Evolutionary conservation across 2,113 vertebrate genomes (phyloP).

Genomic region (Catagonus wagneri): DNA sequence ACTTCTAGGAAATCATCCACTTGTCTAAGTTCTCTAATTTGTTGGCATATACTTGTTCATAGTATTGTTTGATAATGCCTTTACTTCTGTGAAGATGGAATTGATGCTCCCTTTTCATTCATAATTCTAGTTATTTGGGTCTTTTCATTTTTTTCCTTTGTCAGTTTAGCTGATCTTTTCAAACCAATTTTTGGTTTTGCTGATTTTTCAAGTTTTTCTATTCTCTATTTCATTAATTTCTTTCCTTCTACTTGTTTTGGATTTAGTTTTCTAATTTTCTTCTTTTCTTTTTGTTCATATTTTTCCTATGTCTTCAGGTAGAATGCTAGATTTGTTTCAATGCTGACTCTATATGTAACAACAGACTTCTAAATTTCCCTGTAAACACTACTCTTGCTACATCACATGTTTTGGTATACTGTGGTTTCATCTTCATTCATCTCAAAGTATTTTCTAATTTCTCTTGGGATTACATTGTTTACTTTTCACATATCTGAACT

Average conservation of each 20-base stretch:
- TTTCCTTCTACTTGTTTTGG: not conserved
- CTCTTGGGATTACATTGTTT: not conserved
- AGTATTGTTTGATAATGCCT: not conserved
- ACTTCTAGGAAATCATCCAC: not conserved
- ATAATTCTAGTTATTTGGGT: constrained; percentile 24
- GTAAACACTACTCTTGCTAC: not conserved
- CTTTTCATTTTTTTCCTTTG: not conserved
- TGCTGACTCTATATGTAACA: not conserved
- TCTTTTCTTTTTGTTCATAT: no score
- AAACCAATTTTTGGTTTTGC: not conserved
- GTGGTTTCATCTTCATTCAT: not conserved
- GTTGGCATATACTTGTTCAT: not conserved
- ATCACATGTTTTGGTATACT: not conserved
- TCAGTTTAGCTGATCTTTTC: constrained; percentile 26
- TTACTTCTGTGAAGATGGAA: not conserved
- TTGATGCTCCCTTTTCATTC: constrained; percentile 2
- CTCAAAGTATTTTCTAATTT: constrained; percentile 14
- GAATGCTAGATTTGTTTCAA: not conserved
- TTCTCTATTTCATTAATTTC: not conserved
- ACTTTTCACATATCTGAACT: not conserved
- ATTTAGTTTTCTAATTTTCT: not conserved
- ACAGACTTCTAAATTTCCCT: not conserved
- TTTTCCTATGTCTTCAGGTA: not conserved
- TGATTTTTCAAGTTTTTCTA: not conserved
- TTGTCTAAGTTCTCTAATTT: not conserved